Base-by-base conservation (phyloP, 2,113 vertebrate species). In the Ptyas mucosa region DNA sequence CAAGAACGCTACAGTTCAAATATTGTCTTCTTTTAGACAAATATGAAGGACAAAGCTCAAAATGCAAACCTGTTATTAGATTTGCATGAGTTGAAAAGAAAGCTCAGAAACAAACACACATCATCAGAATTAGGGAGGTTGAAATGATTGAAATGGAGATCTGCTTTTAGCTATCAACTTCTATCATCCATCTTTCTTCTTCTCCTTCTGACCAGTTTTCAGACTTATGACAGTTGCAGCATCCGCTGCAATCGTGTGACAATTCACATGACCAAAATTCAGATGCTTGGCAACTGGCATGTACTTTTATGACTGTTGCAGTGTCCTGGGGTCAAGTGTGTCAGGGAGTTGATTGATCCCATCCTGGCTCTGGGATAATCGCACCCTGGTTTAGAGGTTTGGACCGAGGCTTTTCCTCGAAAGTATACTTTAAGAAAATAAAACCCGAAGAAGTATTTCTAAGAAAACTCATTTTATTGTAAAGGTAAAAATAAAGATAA, bases 1-100 rank as follows among this genome's bases (percentile, higher is more conserved):
- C 23, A 58, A 26, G 57, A 23, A 58, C 23, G 24, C 23, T 24
- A 24, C 8, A 58, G 57, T 58, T 58, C 57, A 24, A 58, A 58
- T 8, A 58, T 10, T 24, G 23, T 24, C 57, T 58, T 58, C 23
- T 10, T 58, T 58, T 58, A 24, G 8, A 24, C 57, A 24, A 94
- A 95, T 95, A 94, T 94, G 95, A 92, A 91, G 52, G 93, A 49
- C 46, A 69, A 88, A 95, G 94, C 92, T 89, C 94, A 92, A 9
- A 29, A 57, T 51, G 93, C 54, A 93, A 46, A 55, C n/a, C 85
- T 91, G 89, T 64, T 29, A 89, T 93, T 93, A 96, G 94, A 92
- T 75, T 91, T 89, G 29, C 15, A 55, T 92, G 90, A 88, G 90
- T 92, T 93, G 46, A 61, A 94, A 95, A 89, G 91, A 97, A 95